Percentiles rank a stretch among this genome's conserved stretches.
These are phyloP conservation scores for Babyrousa celebensis DNA, from an alignment of 2,797 vertebrate genomes.

Conservation along the genomic window DNA sequence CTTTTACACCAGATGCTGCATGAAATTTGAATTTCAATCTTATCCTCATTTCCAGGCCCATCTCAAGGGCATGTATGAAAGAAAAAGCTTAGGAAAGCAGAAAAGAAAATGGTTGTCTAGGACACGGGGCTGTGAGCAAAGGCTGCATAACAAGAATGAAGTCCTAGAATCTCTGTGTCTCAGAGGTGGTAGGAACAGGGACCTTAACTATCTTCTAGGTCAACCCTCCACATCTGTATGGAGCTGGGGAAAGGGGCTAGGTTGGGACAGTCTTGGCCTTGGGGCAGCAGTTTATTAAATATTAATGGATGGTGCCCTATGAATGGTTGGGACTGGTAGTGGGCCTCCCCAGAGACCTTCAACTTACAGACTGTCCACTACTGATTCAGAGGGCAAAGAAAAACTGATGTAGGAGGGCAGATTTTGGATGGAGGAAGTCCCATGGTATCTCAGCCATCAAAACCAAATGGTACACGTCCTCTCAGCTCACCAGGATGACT, in stretches of 20 bases:
- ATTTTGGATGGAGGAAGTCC: background rate
- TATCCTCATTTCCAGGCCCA: background rate
- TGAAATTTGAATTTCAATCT: slow-evolving; percentile 1
- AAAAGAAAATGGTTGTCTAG: background rate
- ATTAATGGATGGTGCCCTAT: background rate
- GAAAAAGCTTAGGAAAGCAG: background rate
- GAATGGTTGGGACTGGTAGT: background rate
- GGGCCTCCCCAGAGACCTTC: background rate
- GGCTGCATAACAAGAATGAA: background rate
- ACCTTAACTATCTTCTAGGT: background rate
- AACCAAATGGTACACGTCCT: background rate
- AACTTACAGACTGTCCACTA: background rate
- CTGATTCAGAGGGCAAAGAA: background rate
- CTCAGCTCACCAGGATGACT: background rate
- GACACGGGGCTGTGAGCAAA: background rate
- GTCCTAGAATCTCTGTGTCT: background rate
- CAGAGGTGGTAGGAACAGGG: background rate
- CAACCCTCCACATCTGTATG: background rate
- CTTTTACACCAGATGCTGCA: background rate
- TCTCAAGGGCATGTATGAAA: background rate
- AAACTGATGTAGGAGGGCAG: background rate
- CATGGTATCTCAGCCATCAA: background rate
- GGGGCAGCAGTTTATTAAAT: background rate
- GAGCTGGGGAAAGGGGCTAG: background rate
- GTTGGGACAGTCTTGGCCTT: background rate